Percentiles rank a stretch among this genome's conserved stretches.
Conservation (phyloP, 2,888 invertebrate species). For the Drosophila picticornis region DNA sequence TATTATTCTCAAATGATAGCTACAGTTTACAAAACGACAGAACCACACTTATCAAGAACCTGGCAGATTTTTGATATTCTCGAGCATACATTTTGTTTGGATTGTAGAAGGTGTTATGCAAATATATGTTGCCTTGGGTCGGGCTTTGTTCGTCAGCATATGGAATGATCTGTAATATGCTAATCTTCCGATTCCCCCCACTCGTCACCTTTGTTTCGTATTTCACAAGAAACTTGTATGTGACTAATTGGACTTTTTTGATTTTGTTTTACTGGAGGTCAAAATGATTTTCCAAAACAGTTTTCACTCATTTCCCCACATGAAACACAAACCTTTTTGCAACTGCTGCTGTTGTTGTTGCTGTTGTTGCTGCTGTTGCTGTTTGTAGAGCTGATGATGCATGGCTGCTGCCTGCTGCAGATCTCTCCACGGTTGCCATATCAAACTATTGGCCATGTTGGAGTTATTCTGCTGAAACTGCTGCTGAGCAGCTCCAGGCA, state of each 20-base stretch:
- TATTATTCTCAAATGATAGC: background rate
- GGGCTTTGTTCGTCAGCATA: slow-evolving; percentile 21
- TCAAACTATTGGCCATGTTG: slow-evolving; percentile 82
- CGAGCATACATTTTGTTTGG: background rate
- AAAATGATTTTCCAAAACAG: slow-evolving; percentile 22
- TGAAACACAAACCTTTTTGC: slow-evolving; percentile 52
- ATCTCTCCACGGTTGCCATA: slow-evolving; percentile 85
- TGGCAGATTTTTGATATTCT: background rate
- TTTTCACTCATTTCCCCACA: slow-evolving; percentile 17
- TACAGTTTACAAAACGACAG: background rate
- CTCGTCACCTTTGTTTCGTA: background rate
- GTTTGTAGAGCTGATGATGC: slow-evolving; percentile 82
- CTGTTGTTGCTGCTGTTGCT: slow-evolving; percentile 77
- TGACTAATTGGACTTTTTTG: slow-evolving; percentile 31
- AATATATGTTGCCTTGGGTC: slow-evolving; percentile 11
- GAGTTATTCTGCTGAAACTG: slow-evolving; percentile 68
- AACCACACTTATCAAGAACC: background rate
- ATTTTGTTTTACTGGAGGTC: slow-evolving; percentile 39
- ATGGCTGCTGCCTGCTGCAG: slow-evolving; percentile 82
- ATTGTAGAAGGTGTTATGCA: background rate
- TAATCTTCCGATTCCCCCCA: background rate
- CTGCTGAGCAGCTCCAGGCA: slow-evolving; percentile 48
- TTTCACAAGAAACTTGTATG: slow-evolving; percentile 42
- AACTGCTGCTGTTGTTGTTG: slow-evolving; percentile 75
- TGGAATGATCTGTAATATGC: slow-evolving; percentile 1